A percentile compares a stretch with the other conserved stretches of the same genome.
These are phyloP conservation scores for Brenthis ino DNA, from an alignment of 2,888 invertebrate genomes.

Conservation along the genomic window DNA sequence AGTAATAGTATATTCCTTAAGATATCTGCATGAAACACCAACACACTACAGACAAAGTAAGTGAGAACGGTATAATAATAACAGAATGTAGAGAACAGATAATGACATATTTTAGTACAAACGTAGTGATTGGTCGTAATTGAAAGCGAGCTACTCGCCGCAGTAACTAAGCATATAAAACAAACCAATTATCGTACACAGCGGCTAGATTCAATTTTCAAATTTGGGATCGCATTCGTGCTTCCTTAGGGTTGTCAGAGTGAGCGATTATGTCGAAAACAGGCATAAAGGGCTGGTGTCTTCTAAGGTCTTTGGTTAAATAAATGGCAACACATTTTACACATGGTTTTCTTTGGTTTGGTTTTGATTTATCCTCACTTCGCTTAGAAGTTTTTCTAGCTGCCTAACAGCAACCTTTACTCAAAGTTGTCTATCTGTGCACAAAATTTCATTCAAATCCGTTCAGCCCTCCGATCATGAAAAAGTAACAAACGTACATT, in stretches of 20 bases:
- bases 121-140: constrained; percentile 36
- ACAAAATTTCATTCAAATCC: too few species aligned
- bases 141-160: constrained; percentile 36
- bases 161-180: constrained; percentile 70
- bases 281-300: neutral
- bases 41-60: neutral
- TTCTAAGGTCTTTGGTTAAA: neutral
- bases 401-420: too few species aligned
- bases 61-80: neutral
- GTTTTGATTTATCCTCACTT: too few species aligned
- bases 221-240: constrained; percentile 54
- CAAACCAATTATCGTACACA: constrained; percentile 80
- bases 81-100: neutral
- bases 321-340: neutral
- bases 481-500: too few species aligned
- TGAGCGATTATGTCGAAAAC: neutral
- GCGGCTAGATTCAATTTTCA: constrained; percentile 79
- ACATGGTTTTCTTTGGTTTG: too few species aligned
- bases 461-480: too few species aligned
- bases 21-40: too few species aligned
- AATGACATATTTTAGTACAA: constrained; percentile 17
- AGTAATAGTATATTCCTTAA: too few species aligned
- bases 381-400: too few species aligned
- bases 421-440: too few species aligned
- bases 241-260: constrained; percentile 51